These are phyloP conservation scores for Potamarius usumacintae DNA, from an alignment of 2,113 vertebrate species.

Conservation along the genomic window DNA sequence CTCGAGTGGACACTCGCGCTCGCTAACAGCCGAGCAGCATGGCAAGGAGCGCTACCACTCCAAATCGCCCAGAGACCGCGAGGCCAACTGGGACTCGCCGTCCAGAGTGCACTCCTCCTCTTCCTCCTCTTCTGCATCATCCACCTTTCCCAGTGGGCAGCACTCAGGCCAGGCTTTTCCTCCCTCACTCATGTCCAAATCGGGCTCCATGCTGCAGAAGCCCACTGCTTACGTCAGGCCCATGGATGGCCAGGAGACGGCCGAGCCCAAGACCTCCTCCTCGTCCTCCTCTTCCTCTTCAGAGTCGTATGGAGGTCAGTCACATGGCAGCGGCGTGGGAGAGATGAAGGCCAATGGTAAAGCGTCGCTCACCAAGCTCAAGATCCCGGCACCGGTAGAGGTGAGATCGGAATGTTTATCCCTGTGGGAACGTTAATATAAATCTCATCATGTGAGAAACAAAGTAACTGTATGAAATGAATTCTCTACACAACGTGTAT, in stretches of 20 bases:
- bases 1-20: constrained; percentile 80
- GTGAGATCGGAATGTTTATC: constrained; percentile 67
- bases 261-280: constrained; percentile 87
- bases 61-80: constrained; percentile 91
- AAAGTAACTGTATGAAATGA: background rate
- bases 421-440: background rate
- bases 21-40: constrained; percentile 86
- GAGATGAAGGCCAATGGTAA: constrained; percentile 94
- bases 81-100: constrained; percentile 95
- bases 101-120: constrained; percentile 81
- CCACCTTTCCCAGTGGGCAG: constrained; percentile 83
- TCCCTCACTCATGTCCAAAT: constrained; percentile 93
- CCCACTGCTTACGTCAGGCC: constrained; percentile 97
- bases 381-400: constrained; percentile 93
- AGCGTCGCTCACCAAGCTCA: constrained; percentile 92
- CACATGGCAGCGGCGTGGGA: constrained; percentile 80
- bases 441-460: background rate
- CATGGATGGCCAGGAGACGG: constrained; percentile 97
- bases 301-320: constrained; percentile 85
- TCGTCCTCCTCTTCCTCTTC: constrained; percentile 62
- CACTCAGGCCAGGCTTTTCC: constrained; percentile 91
- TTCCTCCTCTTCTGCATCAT: constrained; percentile 71
- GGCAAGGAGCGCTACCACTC: constrained; percentile 91
- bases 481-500: background rate
- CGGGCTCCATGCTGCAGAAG: constrained; percentile 92